phyloP scores from a whole-genome alignment of 1,140 invertebrate genomes.

The Chironomus striatipennis region DNA sequence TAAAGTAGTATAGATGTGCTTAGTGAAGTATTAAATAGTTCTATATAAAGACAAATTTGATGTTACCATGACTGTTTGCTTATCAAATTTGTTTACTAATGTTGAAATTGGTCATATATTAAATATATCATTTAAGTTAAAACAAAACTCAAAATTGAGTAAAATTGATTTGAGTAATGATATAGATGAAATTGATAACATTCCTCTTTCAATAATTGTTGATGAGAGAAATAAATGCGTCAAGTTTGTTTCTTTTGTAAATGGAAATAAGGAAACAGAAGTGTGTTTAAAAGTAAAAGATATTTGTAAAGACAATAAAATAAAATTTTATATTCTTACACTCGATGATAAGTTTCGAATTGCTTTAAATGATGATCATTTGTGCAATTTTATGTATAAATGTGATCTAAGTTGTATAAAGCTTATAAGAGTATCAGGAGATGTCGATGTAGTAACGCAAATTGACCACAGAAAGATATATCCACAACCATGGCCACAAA shows the following conservation, averaged over 20 bases:
- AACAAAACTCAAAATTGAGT: background rate
- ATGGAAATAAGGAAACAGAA: background rate
- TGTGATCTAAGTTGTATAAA: background rate
- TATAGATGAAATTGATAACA: background rate
- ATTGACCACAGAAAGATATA: background rate
- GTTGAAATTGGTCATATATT: background rate
- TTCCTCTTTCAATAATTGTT: background rate
- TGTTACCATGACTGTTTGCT: background rate
- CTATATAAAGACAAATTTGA: too few relatives aligned
- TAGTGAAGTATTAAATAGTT: too few relatives aligned
- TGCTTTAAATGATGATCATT: background rate
- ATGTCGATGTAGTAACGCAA: background rate
- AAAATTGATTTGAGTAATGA: background rate
- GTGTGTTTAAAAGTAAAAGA: background rate
- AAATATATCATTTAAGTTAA: background rate
- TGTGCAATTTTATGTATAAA: background rate
- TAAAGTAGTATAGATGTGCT: too few relatives aligned
- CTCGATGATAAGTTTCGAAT: background rate
- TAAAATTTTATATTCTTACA: conserved; percentile 17
- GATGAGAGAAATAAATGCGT: background rate
- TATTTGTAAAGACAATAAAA: background rate
- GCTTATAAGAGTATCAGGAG: background rate
- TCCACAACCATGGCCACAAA: background rate
- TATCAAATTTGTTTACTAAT: background rate
- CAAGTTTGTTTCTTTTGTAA: background rate